Base-by-base conservation (phyloP, 37 sponge, comb jelly and placozoan genomes). In the Aphrocallistes beatrix region DNA sequence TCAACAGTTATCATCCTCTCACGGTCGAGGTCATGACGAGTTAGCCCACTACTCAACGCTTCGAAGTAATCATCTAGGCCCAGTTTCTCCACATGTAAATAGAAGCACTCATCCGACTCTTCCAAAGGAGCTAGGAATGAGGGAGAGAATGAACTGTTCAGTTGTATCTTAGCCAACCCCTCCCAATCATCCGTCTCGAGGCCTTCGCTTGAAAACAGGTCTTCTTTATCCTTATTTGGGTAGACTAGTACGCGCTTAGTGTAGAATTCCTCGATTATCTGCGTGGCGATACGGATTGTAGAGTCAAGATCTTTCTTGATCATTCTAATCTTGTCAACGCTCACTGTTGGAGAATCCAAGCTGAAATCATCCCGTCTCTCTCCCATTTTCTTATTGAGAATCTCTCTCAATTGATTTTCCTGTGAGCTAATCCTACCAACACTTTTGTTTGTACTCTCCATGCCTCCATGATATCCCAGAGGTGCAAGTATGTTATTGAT, bases 1-100 rank as follows among this genome's bases (percentile, higher is more conserved):
- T 60, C 75, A 60, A 60, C 75, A 60, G 75, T 60, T 32, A 60
- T 60, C 75, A 60, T 60, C 75, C 75, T 21, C n/a, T 60, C 75
- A 3, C n/a, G 10, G 34, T 60, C 75, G 28, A 60, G 34, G 34
- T 60, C 75, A 13, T 60, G 75, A 25, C 32, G 10, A 3, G 21
- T 30, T 30, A 60, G 6, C 28, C 75, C 75, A 3, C 75, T 13
- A 6, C 17, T 60, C 3, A 60, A 25, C 25, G 75, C 8, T 60
- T 60, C 75, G 34, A 60, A 19, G 75, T 60, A 60, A 60, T 60
- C 75, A 60, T 60, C 34, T 6, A 60, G n/a, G 6, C 75, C 75
- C 34, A 60, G 75, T 28, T 60, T 60, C 75, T 60, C 75, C 34
- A 60, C 75, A 30, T 60, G 28, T 30, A 60, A 30, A 13, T 60